Base-by-base conservation (phyloP, 2,113 vertebrate genomes). In the Lepisosteus oculatus region DNA sequence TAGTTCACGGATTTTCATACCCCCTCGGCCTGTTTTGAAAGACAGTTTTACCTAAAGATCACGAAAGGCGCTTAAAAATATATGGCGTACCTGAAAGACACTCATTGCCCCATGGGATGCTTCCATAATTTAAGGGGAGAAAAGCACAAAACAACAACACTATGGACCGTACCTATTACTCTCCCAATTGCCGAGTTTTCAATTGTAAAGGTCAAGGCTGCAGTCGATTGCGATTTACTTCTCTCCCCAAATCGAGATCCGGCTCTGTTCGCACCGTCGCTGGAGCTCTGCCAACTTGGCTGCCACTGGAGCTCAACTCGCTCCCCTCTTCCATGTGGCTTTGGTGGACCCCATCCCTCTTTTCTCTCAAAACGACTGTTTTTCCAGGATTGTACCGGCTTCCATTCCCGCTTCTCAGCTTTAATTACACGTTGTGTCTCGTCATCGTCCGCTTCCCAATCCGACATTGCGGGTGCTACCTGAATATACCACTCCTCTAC, bases 1-100 rank as follows among this genome's bases (percentile, higher is more conserved):
- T 55, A 99, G 89, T 73, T 98, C 92, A 79, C 90, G 94, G 67
- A 98, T 94, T 90, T 91, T 97, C 71, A 84, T 75, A 73, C 96
- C 96, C 29, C 95, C 94, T 0, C 90, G 92, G 84, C 96, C 97
- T 99, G 82, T 85, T 29, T 29, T 29, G 29, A 29, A 29, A 29
- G 1, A 29, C 29, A 29, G 29, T 29, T 29, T 29, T 29, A 29
- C 29, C 29, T 29, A 29, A 29, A 29, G 29, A 29, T 29, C 29
- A 29, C 29, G 29, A 29, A 29, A 29, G 29, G 29, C 29, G 29
- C 29, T 29, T 63, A 12, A 65, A 2, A 41, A 14, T n/a, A 8
- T 42, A 42, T 11, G 11, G 3, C 5, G 41, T 61, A 45, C 56
- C 13, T 65, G 4, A 11, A 29, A 9, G 13, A 43, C 45, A 29